Percentiles rank a stretch among this genome's conserved stretches.
Conservation (phyloP, 2,113 vertebrate genomes). For the Candoia aspera region DNA sequence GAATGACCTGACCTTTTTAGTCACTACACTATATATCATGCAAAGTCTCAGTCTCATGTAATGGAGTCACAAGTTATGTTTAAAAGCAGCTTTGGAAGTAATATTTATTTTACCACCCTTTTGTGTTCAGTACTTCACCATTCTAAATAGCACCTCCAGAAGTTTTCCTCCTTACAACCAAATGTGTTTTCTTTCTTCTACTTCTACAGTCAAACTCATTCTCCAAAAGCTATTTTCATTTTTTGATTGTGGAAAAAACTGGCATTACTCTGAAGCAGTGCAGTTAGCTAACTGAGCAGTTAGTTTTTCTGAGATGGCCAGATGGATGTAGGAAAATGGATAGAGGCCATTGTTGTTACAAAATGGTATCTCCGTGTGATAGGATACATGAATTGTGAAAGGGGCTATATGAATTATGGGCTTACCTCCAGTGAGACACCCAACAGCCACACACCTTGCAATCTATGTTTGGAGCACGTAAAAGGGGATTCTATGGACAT, state of each 20-base stretch:
- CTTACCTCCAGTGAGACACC: background rate
- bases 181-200: background rate
- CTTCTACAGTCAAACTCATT: background rate
- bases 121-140: background rate
- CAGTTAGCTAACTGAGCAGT: background rate
- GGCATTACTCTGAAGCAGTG: background rate
- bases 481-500: background rate
- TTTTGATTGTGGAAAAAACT: background rate
- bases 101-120: background rate
- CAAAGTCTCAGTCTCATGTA: background rate
- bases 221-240: background rate
- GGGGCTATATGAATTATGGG: background rate
- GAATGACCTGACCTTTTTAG: background rate
- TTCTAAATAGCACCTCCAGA: background rate
- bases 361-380: background rate
- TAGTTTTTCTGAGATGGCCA: background rate
- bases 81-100: background rate
- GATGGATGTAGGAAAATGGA: background rate
- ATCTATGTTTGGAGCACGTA: background rate
- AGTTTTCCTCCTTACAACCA: background rate
- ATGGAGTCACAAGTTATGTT: background rate
- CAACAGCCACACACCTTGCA: background rate
- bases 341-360: background rate
- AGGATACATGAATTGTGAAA: background rate
- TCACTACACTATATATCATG: background rate